Evolutionary conservation across 1,140 invertebrate species (phyloP).

Genomic region (Agrypnia vestita): DNA sequence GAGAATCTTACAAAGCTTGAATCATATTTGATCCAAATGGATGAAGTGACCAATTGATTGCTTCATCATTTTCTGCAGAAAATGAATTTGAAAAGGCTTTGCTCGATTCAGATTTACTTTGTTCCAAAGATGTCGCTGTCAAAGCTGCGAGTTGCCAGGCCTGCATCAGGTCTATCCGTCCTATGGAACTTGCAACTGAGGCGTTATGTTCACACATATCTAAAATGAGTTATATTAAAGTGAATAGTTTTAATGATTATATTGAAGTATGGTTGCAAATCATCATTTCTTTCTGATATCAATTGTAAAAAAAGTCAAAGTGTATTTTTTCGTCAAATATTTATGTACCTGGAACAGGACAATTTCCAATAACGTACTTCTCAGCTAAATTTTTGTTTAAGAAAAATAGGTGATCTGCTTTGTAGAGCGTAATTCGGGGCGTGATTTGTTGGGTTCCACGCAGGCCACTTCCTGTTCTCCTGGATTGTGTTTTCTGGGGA

Average conservation of each 20-base stretch:
- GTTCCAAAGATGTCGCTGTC: slow-evolving; percentile 75
- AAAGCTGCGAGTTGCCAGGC: slow-evolving; percentile 88
- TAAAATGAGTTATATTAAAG: slow-evolving; percentile 47
- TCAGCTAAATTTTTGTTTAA: slow-evolving; percentile 86
- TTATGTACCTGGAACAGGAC: slow-evolving; percentile 70
- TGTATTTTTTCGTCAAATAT: background rate
- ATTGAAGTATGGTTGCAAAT: too few relatives aligned
- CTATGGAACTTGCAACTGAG: slow-evolving; percentile 80
- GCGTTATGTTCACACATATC: slow-evolving; percentile 89
- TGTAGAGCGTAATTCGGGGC: slow-evolving; percentile 79
- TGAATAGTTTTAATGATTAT: background rate
- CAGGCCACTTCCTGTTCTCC: slow-evolving; percentile 68
- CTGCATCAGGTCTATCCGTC: slow-evolving; percentile 87
- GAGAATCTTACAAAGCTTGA: slow-evolving; percentile 83
- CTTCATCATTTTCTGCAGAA: slow-evolving; percentile 73
- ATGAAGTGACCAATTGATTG: slow-evolving; percentile 83
- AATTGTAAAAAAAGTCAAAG: background rate
- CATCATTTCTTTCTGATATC: background rate
- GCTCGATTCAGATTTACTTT: slow-evolving; percentile 63
- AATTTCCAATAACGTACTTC: slow-evolving; percentile 84
- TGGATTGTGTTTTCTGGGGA: slow-evolving; percentile 72
- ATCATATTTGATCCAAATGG: slow-evolving; percentile 90
- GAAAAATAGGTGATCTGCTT: slow-evolving; percentile 84
- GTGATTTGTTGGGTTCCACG: slow-evolving; percentile 65
- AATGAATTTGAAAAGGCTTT: slow-evolving; percentile 65